phyloP scores from a whole-genome alignment of 92 coral and sea anemone genomes.

The Siderastrea siderea region DNA sequence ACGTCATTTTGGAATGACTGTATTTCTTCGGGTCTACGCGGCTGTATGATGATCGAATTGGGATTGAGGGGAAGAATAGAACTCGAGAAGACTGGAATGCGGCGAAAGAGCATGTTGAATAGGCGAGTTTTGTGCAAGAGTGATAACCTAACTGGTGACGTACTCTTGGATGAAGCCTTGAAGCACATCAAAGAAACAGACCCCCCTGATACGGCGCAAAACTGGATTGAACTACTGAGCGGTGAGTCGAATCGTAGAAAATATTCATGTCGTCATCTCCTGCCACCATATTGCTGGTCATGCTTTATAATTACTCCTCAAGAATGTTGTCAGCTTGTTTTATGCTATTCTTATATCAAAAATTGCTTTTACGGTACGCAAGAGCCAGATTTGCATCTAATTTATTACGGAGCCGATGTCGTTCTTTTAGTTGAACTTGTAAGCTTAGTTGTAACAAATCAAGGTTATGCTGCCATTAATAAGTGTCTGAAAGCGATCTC shows the following conservation, averaged over 20 bases:
- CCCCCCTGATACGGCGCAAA: conserved; percentile 96
- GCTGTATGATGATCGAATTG: conserved; percentile 95
- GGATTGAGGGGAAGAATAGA: conserved; percentile 94
- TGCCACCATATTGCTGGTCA: conserved; percentile 3
- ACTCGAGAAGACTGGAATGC: conserved; percentile 97
- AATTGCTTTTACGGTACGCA: not conserved
- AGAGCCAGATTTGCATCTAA: not conserved
- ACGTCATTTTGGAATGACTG: conserved; percentile 99
- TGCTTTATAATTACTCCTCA: not conserved
- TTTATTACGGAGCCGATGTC: not conserved
- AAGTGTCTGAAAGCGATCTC: not conserved
- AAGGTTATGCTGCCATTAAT: not conserved
- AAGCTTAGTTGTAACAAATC: not conserved
- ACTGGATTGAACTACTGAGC: conserved; percentile 97
- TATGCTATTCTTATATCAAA: not conserved
- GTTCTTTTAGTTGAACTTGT: not conserved
- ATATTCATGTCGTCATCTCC: conserved; percentile 28
- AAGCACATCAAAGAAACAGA: conserved; percentile 94
- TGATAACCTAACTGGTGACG: conserved; percentile 96
- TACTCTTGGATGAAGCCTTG: conserved; percentile 95
- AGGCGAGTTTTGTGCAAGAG: conserved; percentile 90
- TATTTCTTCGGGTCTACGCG: conserved; percentile 97
- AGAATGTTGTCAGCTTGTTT: not conserved
- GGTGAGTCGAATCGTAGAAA: conserved; percentile 69
- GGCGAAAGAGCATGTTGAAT: conserved; percentile 90